Conservation (phyloP, 1,140 invertebrate genomes). For the Drosophila simulans region DNA sequence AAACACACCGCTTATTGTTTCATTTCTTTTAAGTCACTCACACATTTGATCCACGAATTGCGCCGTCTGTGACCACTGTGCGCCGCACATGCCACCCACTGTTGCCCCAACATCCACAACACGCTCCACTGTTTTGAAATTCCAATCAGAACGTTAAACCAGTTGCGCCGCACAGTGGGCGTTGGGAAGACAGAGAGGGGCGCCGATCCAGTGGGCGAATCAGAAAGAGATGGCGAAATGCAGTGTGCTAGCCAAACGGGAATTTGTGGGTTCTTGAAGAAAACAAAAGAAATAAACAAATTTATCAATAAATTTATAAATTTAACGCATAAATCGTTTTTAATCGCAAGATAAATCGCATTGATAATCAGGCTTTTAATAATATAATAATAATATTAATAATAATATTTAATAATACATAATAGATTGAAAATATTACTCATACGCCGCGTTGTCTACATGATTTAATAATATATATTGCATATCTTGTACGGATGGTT, state of each 20-base stretch:
- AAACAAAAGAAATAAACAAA: too few relatives aligned
- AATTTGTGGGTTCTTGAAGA: background rate
- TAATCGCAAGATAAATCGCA: too few relatives aligned
- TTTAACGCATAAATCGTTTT: too few relatives aligned
- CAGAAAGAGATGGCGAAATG: constrained; percentile 1
- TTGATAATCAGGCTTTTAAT: too few relatives aligned
- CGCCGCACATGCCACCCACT: constrained; percentile 3
- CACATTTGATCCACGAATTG: background rate
- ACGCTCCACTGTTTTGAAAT: constrained; percentile 5
- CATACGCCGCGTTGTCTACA: background rate
- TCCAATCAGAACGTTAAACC: constrained; percentile 28
- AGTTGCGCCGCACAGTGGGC: constrained; percentile 15
- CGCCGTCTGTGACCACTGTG: background rate
- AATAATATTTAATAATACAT: too few relatives aligned
- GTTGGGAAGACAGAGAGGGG: background rate
- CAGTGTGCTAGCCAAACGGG: background rate
- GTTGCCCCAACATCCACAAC: background rate
- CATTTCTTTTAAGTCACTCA: background rate
- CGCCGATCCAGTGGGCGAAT: background rate
- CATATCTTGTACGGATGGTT: background rate
- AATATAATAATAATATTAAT: too few relatives aligned
- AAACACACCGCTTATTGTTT: background rate
- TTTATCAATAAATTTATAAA: too few relatives aligned
- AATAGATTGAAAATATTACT: background rate
- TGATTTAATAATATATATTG: background rate